Evolutionary conservation across 2,113 vertebrate species (phyloP), one percentile per base, ranked within the genome.

Genomic region (Ardeotis arabs): DNA sequence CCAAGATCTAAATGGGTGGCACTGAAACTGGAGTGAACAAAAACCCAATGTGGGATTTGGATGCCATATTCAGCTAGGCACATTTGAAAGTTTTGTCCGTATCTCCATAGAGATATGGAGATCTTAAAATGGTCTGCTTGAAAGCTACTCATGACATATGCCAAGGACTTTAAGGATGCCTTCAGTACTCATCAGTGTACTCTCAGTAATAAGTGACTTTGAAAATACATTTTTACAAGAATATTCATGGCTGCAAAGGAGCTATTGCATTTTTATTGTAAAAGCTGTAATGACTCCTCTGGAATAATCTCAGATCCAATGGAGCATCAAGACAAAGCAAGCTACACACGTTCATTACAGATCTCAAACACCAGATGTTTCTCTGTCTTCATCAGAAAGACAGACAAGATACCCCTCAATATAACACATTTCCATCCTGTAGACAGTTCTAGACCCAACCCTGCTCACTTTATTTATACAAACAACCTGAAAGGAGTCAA

Each of bases 201-300:
- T 31, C 55, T 47, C 10, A 0, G 6, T 56, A 88, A 87, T 7
- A 45, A 73, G 10, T 47, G 74, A 80, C 67, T 85, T 76, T 66
- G 50, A 87, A 84, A 82, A 31, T 7, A 63, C 2, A 1, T 60
- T 83, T 92, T 87, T 39, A 85, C 52, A 87, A 37, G 39, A 74
- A 95, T 87, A 75, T 69, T 73, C 59, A 66, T 29, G 31, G 62
- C 28, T 87, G 50, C 74, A 93, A 76, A 89, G 50, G 45, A 80
- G 23, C 35, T 66, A 59, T 33, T 85, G 70, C 28, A 27, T 77
- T 84, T 59, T 76, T 77, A n/a, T 5, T 62, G 37, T 58, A 62
- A 87, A 78, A 82, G 20, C 28, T 58, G 21, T 56, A 84, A 89
- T 12, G 21, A 59, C n/a, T 76, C 58, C 55, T 66, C 52, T 58